These are phyloP conservation scores for Sinocyclocheilus grahami DNA, from an alignment of 2,113 vertebrate genomes.

Conservation along the genomic window DNA sequence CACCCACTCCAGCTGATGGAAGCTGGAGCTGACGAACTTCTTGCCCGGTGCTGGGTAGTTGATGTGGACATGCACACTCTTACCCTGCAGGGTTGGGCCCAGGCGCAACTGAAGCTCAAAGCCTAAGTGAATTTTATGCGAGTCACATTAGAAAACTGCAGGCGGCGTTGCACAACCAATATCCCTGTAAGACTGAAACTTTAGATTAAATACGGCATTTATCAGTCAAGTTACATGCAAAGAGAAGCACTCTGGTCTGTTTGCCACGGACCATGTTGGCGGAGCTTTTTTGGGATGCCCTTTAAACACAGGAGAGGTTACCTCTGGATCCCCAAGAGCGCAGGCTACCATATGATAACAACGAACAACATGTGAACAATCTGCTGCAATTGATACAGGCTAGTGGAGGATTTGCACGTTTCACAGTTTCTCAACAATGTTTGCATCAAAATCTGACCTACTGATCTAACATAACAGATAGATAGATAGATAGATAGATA, in stretches of 20 bases:
- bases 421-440: background rate
- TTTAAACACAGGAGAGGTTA: slow-evolving; percentile 57
- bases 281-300: slow-evolving; percentile 60
- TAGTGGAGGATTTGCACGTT: background rate
- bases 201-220: too few species aligned
- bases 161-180: too few species aligned
- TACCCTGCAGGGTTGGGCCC: too few species aligned
- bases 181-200: too few species aligned
- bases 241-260: slow-evolving; percentile 78
- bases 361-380: slow-evolving; percentile 38
- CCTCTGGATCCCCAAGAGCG: slow-evolving; percentile 63
- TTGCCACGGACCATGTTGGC: slow-evolving; percentile 74
- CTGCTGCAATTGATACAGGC: background rate
- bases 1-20: too few species aligned
- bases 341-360: slow-evolving; percentile 39
- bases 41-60: too few species aligned
- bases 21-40: too few species aligned
- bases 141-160: too few species aligned
- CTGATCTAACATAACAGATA: background rate
- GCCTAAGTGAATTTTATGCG: too few species aligned
- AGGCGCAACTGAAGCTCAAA: too few species aligned
- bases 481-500: too few species aligned
- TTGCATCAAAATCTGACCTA: slow-evolving; percentile 27
- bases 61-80: too few species aligned
- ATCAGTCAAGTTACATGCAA: slow-evolving; percentile 46